Percentiles rank a stretch among this genome's conserved stretches.
phyloP scores from a whole-genome alignment of 1,140 invertebrate genomes.

The Drosophila hydei region DNA sequence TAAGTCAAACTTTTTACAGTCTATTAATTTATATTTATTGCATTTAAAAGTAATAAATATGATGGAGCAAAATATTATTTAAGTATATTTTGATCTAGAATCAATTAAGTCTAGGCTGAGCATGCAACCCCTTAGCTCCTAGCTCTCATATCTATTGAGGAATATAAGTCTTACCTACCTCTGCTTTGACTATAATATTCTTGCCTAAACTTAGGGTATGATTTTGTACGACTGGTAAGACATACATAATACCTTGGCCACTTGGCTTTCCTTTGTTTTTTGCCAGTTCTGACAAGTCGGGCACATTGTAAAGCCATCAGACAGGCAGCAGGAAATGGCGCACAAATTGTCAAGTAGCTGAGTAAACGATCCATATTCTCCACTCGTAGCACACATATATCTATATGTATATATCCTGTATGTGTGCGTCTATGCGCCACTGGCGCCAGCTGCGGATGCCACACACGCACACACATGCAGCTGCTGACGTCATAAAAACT shows the following conservation, averaged over 20 bases:
- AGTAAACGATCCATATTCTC: conserved; percentile 37
- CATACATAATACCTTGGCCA: not conserved
- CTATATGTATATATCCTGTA: conserved; percentile 1
- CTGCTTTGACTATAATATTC: too few species aligned
- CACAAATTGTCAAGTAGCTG: conserved; percentile 45
- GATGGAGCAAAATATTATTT: too few species aligned
- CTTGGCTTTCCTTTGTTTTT: conserved; percentile 17
- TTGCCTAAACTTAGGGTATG: not conserved
- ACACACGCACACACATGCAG: conserved; percentile 19
- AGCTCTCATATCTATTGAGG: too few species aligned
- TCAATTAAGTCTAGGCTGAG: too few species aligned
- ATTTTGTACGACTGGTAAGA: not conserved
- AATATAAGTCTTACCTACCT: too few species aligned
- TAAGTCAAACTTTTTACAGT: too few species aligned
- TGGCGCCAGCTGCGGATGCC: conserved; percentile 63
- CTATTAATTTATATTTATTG: too few species aligned
- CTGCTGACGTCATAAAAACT: conserved; percentile 78
- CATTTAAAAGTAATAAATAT: too few species aligned
- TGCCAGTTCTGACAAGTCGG: conserved; percentile 1
- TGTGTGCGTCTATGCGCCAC: conserved; percentile 56
- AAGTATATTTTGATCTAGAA: too few species aligned
- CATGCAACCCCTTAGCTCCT: too few species aligned
- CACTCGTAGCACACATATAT: conserved; percentile 2
- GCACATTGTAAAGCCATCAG: conserved; percentile 45
- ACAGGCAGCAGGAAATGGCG: conserved; percentile 38